These are phyloP conservation scores for Leucophenga varia DNA, from an alignment of 1,140 invertebrate species.

Conservation along the genomic window DNA sequence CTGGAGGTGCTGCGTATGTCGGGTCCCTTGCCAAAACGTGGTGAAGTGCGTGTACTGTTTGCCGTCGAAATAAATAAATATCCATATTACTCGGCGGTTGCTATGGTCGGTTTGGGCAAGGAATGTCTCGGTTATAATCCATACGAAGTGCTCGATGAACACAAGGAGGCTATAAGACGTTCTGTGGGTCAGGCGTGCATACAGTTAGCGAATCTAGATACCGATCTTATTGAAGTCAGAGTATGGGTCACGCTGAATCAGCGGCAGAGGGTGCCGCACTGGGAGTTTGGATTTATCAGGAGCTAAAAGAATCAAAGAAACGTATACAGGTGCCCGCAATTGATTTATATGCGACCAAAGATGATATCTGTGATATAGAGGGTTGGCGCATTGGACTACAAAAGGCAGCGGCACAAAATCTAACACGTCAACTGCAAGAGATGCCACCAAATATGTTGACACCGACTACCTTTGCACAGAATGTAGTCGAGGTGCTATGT, in stretches of 20 bases:
- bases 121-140: no score
- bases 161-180: conserved; percentile 65
- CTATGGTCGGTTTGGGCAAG: conserved; percentile 70
- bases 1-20: background rate
- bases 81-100: conserved; percentile 59
- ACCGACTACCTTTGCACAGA: conserved; percentile 74
- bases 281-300: conserved; percentile 36
- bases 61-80: conserved; percentile 43
- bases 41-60: conserved; percentile 1
- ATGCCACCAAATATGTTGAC: conserved; percentile 82
- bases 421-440: conserved; percentile 72
- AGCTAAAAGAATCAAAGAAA: conserved; percentile 1
- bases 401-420: no score
- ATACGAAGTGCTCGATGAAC: no score
- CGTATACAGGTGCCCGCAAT: background rate
- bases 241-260: conserved; percentile 68
- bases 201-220: conserved; percentile 41
- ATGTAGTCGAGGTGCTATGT: conserved; percentile 53
- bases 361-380: conserved; percentile 54
- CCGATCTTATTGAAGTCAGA: conserved; percentile 67
- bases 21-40: conserved; percentile 7
- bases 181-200: conserved; percentile 65
- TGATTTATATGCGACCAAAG: conserved; percentile 29
- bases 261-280: conserved; percentile 71
- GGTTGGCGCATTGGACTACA: no score